Percentiles rank a stretch among this genome's conserved stretches.
Evolutionary conservation across 2,113 vertebrate genomes (phyloP).

Genomic region (Clarias gariepinus): DNA sequence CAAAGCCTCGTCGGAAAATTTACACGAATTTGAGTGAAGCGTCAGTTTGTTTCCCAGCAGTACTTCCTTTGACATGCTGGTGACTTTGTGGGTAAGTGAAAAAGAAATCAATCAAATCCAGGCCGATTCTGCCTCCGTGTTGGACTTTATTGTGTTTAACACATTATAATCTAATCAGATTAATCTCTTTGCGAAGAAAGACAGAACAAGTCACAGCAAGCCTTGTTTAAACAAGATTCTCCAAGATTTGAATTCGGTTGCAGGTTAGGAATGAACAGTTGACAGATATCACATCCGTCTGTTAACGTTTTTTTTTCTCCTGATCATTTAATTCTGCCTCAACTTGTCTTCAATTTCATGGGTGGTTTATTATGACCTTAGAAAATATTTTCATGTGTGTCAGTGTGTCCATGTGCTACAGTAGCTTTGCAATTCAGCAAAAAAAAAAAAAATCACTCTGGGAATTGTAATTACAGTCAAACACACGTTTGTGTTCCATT

Average conservation of each 20-base stretch:
- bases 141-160: not conserved
- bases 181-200: not conserved
- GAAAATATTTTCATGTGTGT: not conserved
- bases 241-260: not conserved
- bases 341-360: not conserved
- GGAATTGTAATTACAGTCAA: not conserved
- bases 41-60: not conserved
- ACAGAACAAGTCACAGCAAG: not conserved
- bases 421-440: not conserved
- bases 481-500: not conserved
- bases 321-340: not conserved
- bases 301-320: not conserved
- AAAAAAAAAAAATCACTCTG: not conserved
- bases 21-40: not conserved
- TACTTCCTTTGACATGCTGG: not conserved
- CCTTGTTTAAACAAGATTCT: not conserved
- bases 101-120: not conserved
- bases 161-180: not conserved
- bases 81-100: not conserved
- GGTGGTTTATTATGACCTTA: not conserved
- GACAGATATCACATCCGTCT: not conserved
- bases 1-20: not conserved
- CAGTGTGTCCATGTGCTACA: not conserved
- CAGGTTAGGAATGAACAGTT: not conserved
- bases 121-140: not conserved